A percentile compares a stretch with the other conserved stretches of the same genome.
These are phyloP conservation scores for Apodemia mormo DNA, from an alignment of 2,888 invertebrate genomes.

Conservation along the genomic window DNA sequence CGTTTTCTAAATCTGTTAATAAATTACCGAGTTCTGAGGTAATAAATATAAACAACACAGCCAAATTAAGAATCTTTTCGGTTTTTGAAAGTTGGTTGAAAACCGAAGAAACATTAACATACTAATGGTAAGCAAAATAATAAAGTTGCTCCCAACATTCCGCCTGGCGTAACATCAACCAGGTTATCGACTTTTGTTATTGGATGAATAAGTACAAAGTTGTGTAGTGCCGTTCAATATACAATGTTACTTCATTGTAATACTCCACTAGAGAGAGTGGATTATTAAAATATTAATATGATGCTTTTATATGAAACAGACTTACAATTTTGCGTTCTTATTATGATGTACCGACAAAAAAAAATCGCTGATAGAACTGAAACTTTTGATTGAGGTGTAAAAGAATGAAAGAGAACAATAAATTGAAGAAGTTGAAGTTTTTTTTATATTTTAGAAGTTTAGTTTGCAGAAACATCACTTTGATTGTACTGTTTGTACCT, in stretches of 20 bases:
- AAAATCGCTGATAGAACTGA: too few species aligned
- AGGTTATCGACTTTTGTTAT: conserved; percentile 24
- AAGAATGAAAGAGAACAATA: too few species aligned
- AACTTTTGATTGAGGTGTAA: too few species aligned
- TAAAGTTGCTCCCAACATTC: conserved; percentile 12
- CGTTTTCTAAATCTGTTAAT: too few species aligned
- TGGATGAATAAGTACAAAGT: conserved; percentile 15
- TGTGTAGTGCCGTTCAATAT: conserved; percentile 10
- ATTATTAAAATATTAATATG: conserved; percentile 6
- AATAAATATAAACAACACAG: too few species aligned
- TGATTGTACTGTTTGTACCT: too few species aligned
- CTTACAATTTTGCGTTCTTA: background rate
- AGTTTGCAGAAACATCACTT: too few species aligned
- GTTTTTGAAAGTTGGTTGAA: background rate
- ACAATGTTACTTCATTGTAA: conserved; percentile 7
- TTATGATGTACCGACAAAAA: too few species aligned
- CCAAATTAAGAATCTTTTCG: too few species aligned
- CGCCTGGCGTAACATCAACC: background rate
- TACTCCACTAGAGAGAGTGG: background rate
- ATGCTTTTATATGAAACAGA: background rate
- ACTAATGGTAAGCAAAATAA: conserved; percentile 24
- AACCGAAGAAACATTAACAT: background rate
- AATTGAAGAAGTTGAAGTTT: too few species aligned
- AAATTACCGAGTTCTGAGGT: too few species aligned
- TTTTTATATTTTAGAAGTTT: too few species aligned